Evolutionary conservation across 2,113 vertebrate species (phyloP).

Genomic region (Phocoena sinus): DNA sequence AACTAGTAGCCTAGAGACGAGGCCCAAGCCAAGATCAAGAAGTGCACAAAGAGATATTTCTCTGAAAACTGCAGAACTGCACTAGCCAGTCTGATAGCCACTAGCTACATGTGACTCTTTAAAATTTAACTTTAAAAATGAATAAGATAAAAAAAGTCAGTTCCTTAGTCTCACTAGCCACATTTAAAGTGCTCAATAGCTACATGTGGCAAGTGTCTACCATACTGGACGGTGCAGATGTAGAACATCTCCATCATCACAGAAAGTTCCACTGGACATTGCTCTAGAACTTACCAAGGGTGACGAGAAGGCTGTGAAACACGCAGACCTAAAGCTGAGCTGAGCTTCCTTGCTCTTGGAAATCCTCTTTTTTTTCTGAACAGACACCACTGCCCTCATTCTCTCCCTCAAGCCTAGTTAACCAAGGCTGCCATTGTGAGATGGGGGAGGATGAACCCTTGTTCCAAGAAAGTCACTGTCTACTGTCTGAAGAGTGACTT

Average conservation of each 20-base stretch:
- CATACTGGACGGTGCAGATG: not conserved
- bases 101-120: not conserved
- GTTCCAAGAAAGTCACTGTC: not conserved
- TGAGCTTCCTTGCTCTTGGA: not conserved
- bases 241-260: not conserved
- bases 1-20: not conserved
- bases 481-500: not conserved
- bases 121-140: not conserved
- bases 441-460: not conserved
- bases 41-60: not conserved
- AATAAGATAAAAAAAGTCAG: not conserved
- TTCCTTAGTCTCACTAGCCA: not conserved
- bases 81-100: not conserved
- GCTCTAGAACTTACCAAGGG: not conserved
- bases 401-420: not conserved
- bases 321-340: not conserved
- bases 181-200: not conserved
- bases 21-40: not conserved
- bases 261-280: not conserved
- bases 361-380: not conserved
- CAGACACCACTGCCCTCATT: not conserved
- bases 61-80: not conserved
- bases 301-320: not conserved
- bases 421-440: not conserved
- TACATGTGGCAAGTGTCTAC: not conserved